Percentiles rank a stretch among this genome's conserved stretches.
phyloP scores from a whole-genome alignment of 2,888 invertebrate genomes.

The Coleophora flavipennella region DNA sequence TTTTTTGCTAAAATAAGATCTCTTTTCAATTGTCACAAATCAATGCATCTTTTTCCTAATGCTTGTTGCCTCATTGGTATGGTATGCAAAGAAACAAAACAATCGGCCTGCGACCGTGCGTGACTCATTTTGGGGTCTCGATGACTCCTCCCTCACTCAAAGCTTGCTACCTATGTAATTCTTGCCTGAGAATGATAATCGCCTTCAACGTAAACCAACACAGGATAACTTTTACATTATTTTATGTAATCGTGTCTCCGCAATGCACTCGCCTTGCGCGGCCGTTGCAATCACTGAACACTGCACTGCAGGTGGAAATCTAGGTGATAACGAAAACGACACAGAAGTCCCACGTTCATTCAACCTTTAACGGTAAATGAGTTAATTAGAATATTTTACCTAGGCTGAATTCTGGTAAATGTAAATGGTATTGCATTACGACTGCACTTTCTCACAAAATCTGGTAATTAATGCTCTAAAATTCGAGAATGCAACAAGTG shows the following conservation, averaged over 20 bases:
- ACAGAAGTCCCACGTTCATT: slow-evolving; percentile 45
- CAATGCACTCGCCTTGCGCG: slow-evolving; percentile 25
- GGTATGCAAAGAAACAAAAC: slow-evolving; percentile 61
- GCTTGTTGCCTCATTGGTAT: slow-evolving; percentile 43
- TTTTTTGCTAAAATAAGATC: neutral
- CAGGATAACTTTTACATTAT: slow-evolving; percentile 19
- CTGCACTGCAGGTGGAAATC: slow-evolving; percentile 58
- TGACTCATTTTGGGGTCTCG: slow-evolving; percentile 60
- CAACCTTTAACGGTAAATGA: slow-evolving; percentile 52
- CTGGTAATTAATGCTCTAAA: no score
- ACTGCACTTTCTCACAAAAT: slow-evolving; percentile 55
- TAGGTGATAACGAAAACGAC: slow-evolving; percentile 37
- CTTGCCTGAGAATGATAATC: slow-evolving; percentile 29
- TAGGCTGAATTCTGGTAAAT: slow-evolving; percentile 26
- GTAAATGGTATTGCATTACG: slow-evolving; percentile 39
- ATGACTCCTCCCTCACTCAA: slow-evolving; percentile 35
- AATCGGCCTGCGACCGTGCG: slow-evolving; percentile 48
- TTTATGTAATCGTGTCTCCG: slow-evolving; percentile 14
- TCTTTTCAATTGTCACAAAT: neutral
- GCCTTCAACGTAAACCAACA: slow-evolving; percentile 36
- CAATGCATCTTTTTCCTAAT: slow-evolving; percentile 24
- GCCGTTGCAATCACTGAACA: slow-evolving; percentile 30
- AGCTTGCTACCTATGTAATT: slow-evolving; percentile 34
- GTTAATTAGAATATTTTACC: slow-evolving; percentile 37
- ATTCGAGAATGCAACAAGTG: slow-evolving; percentile 52